phyloP scores from a whole-genome alignment of 2,113 vertebrate species.

The Myotis yumanensis region DNA sequence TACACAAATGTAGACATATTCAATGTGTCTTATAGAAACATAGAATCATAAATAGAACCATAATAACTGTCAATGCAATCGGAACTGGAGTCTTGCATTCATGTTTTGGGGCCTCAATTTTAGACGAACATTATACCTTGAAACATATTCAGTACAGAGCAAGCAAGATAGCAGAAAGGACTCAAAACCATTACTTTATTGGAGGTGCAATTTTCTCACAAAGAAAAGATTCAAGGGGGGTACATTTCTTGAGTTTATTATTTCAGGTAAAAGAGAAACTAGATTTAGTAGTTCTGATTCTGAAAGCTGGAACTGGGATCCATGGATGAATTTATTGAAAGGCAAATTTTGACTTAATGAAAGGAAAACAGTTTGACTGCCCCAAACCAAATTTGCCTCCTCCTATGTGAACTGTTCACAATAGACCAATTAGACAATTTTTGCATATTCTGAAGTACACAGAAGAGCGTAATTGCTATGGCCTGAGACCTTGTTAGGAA shows the following conservation, averaged over 20 bases:
- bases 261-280: constrained; percentile 1
- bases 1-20: neutral
- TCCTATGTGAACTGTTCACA: neutral
- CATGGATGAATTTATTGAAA: neutral
- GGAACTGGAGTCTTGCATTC: neutral
- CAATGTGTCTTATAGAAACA: neutral
- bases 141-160: neutral
- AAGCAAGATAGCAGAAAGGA: too few species aligned
- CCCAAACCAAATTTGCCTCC: neutral
- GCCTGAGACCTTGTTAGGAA: neutral
- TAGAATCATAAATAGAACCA: neutral
- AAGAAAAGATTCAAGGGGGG: neutral
- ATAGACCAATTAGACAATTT: neutral
- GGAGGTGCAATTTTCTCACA: neutral
- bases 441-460: neutral
- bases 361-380: neutral
- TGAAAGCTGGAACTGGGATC: neutral
- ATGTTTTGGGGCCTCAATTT: neutral
- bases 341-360: neutral
- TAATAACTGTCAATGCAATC: neutral
- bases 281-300: neutral
- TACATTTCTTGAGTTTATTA: neutral
- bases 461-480: neutral
- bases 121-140: neutral
- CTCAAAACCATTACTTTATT: neutral